Base-by-base conservation (phyloP, 1,140 invertebrate genomes). In the Diploscapter pachys region DNA sequence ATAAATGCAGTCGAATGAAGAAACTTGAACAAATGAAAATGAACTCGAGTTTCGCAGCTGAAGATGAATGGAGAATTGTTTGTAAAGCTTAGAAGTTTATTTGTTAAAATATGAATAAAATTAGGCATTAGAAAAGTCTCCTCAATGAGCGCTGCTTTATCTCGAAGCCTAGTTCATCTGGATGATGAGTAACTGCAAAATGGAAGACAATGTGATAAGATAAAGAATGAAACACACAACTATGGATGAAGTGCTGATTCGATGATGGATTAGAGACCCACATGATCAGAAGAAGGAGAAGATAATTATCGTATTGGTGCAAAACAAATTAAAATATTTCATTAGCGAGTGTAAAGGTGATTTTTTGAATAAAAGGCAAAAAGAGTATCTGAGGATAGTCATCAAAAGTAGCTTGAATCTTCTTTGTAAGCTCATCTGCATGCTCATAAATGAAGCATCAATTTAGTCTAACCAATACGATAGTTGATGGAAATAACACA, bases 311-410 rank as follows among this genome's bases (percentile, higher is more conserved):
- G 68, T 59, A 61, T 70, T 59, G 62, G 56, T 31, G 31, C 31
- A 9, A 51, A 61, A 70, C 50, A 56, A 70, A 70, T 57, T 57
- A 50, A 59, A 70, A 70, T 51, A 70, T 4, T 50, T 9, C 53
- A n/a, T 31, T 31, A 31, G 31, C 31, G 31, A 31, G 31, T 31
- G 31, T 31, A 31, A 31, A 31, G 31, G 31, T 31, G 31, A 31
- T 31, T 31, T 31, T 31, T 31, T 31, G 31, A 31, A 31, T 31
- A 31, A 31, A 31, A 31, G 31, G 31, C 31, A 8, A 53, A 13
- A 11, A 61, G 62, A 70, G 62, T 70, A 61, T 61, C 56, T 59
- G 62, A 13, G 53, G 52, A 70, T 61, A 69, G 66, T 69, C 54
- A n/a, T 48, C 6, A 70, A 70, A 70, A 61, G 62, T 50, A 59